Conservation (phyloP, 1,140 invertebrate species). For the Drosophila subpulchrella region DNA sequence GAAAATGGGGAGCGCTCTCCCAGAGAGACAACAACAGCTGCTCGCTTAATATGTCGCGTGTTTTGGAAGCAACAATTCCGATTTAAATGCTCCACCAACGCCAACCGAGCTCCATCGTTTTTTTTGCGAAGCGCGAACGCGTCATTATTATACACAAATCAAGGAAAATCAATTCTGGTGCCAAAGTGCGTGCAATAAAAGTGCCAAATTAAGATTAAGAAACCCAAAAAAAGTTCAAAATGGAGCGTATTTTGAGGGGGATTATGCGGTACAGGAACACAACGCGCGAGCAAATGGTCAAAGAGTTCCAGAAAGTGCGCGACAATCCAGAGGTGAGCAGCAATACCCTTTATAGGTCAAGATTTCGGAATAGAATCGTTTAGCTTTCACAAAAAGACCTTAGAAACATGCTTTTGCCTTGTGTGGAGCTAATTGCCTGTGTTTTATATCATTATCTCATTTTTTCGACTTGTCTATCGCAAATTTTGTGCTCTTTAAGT, state of each 20-base stretch:
- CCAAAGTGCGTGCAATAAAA: constrained; percentile 54
- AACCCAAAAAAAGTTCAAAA: constrained; percentile 70
- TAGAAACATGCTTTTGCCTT: constrained; percentile 41
- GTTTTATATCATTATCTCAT: constrained; percentile 46
- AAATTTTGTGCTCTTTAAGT: constrained; percentile 2
- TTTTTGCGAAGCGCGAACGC: constrained; percentile 29
- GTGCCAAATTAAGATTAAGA: constrained; percentile 40
- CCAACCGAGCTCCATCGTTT: constrained; percentile 33
- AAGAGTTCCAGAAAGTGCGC: constrained; percentile 94
- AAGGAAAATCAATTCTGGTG: constrained; percentile 39
- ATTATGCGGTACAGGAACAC: constrained; percentile 94
- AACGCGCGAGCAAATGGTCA: constrained; percentile 93
- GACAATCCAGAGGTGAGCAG: constrained; percentile 94
- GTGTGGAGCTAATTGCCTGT: constrained; percentile 16
- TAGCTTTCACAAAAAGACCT: constrained; percentile 3
- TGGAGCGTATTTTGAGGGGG: constrained; percentile 94
- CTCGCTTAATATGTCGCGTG: constrained; percentile 45
- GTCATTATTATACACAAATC: constrained; percentile 31
- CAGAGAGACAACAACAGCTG: constrained; percentile 46
- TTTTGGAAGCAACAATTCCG: constrained; percentile 74
- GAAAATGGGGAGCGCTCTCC: constrained; percentile 23
- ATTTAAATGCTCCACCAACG: constrained; percentile 55
- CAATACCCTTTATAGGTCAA: constrained; percentile 39
- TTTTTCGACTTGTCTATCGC: constrained; percentile 30
- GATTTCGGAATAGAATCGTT: constrained; percentile 30